Evolutionary conservation across 2,888 invertebrate species (phyloP).

Genomic region (Acronicta psi): DNA sequence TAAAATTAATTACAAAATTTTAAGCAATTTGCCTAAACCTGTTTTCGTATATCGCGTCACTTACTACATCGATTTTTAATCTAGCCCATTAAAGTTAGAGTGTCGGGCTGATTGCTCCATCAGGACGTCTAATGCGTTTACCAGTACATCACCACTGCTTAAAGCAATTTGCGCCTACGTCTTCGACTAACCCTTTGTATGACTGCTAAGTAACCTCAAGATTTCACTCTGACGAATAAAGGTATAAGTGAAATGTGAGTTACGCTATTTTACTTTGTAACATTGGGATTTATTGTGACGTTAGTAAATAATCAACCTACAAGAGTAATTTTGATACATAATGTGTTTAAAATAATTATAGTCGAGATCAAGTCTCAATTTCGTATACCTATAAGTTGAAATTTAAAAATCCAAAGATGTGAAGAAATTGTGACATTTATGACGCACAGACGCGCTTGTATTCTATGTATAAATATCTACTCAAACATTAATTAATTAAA

Average conservation of each 20-base stretch:
- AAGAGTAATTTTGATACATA: too few species aligned
- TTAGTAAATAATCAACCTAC: too few species aligned
- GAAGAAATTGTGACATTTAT: too few species aligned
- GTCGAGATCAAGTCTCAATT: too few species aligned
- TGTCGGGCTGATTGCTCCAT: conserved; percentile 77
- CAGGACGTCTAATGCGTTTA: conserved; percentile 74
- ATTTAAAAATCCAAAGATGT: too few species aligned
- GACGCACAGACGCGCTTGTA: too few species aligned
- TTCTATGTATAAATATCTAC: too few species aligned
- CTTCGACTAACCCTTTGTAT: conserved; percentile 62
- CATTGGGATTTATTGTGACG: not conserved
- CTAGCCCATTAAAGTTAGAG: conserved; percentile 75
- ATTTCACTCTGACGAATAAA: conserved; percentile 16
- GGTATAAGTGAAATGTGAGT: not conserved
- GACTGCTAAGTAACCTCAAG: conserved; percentile 49
- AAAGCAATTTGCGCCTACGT: conserved; percentile 75
- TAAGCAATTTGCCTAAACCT: conserved; percentile 27
- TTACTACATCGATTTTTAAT: conserved; percentile 76
- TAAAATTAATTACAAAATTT: conserved; percentile 14
- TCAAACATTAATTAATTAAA: not conserved
- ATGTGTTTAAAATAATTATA: too few species aligned
- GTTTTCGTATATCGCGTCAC: conserved; percentile 41
- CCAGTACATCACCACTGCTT: conserved; percentile 72
- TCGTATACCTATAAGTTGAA: too few species aligned
- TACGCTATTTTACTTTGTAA: not conserved